phyloP scores from a whole-genome alignment of 1,140 invertebrate species.

The Dendroctonus ponderosae region DNA sequence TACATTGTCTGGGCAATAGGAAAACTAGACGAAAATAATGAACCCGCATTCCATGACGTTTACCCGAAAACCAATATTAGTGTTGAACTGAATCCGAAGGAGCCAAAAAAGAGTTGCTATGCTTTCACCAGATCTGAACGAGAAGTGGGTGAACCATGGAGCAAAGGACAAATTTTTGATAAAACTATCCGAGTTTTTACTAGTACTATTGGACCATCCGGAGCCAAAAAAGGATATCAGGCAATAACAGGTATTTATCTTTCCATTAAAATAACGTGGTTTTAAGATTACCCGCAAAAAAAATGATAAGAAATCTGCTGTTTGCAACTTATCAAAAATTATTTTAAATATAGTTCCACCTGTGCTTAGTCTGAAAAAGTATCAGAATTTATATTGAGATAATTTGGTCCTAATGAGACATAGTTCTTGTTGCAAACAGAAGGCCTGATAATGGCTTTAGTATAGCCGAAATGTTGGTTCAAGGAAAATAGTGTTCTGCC shows the following conservation, averaged over 20 bases:
- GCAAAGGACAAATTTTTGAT: constrained; percentile 74
- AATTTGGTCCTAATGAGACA: not conserved
- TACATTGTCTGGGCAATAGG: constrained; percentile 86
- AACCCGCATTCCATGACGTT: constrained; percentile 80
- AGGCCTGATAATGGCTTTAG: too few relatives aligned
- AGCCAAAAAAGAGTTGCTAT: constrained; percentile 66
- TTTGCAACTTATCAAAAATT: not conserved
- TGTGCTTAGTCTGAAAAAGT: not conserved
- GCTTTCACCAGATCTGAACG: constrained; percentile 61
- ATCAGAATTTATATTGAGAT: not conserved
- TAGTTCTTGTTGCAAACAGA: too few relatives aligned
- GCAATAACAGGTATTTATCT: constrained; percentile 71
- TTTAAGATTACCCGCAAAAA: not conserved
- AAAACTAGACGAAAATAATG: constrained; percentile 70
- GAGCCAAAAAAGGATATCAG: constrained; percentile 72
- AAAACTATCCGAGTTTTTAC: constrained; percentile 72
- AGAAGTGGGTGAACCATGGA: constrained; percentile 64
- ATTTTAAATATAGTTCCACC: not conserved
- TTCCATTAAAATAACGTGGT: too few relatives aligned
- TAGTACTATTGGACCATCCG: constrained; percentile 78
- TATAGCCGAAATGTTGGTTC: too few relatives aligned
- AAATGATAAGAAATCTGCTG: not conserved
- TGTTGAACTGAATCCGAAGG: constrained; percentile 65
- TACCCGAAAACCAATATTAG: constrained; percentile 71
- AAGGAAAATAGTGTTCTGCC: too few relatives aligned